Percentiles rank a stretch among this genome's conserved stretches.
Conservation (phyloP, 1,140 invertebrate species). For the Cydia splendana region DNA sequence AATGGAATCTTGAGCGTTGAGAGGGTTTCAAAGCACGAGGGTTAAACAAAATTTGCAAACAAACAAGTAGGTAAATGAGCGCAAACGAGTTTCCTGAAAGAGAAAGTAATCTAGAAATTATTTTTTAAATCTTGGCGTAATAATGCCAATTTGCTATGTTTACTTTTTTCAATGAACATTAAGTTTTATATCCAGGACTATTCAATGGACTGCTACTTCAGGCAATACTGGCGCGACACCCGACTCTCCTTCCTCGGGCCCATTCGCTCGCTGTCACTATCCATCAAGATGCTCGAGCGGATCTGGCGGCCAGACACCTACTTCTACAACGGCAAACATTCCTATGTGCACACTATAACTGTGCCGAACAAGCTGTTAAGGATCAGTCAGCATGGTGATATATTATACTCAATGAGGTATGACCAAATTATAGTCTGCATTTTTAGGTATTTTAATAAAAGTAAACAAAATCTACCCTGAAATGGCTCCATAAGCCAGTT, state of each 20-base stretch:
- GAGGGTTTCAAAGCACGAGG: no score
- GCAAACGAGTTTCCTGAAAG: no score
- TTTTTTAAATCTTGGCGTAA: no score
- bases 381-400: conserved; percentile 93
- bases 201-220: conserved; percentile 98
- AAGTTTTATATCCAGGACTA: conserved; percentile 86
- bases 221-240: conserved; percentile 93
- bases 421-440: no score
- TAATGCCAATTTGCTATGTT: no score
- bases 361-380: conserved; percentile 96
- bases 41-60: no score
- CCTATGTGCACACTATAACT: conserved; percentile 97
- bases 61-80: no score
- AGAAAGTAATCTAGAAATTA: no score
- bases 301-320: conserved; percentile 98
- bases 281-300: conserved; percentile 94
- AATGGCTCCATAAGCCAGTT: no score
- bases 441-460: no score
- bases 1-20: no score
- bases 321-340: conserved; percentile 95
- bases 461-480: no score
- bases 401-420: conserved; percentile 97
- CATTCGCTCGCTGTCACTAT: conserved; percentile 89
- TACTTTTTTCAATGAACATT: background rate
- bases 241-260: conserved; percentile 91